These are phyloP conservation scores for Scomber colias DNA, from an alignment of 2,113 vertebrate genomes.

Conservation along the genomic window DNA sequence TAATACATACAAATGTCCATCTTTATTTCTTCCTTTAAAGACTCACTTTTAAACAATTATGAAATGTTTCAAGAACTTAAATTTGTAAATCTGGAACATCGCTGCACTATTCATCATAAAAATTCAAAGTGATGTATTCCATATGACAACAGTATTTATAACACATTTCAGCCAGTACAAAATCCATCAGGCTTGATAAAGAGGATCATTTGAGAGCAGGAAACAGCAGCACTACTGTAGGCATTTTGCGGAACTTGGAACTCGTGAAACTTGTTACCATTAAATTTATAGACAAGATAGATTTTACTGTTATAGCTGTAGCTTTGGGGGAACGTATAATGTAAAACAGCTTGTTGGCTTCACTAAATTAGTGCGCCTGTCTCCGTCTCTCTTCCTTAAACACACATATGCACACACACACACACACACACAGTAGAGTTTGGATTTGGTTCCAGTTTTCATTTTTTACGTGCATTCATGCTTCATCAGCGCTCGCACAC, in stretches of 20 bases:
- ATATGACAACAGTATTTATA: conserved; percentile 26
- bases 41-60: background rate
- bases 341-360: conserved; percentile 74
- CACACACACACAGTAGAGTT: conserved; percentile 14
- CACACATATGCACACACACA: conserved; percentile 20
- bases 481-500: conserved; percentile 63
- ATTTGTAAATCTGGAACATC: background rate
- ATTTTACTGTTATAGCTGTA: conserved; percentile 58
- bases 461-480: conserved; percentile 50
- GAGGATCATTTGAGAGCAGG: conserved; percentile 36
- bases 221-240: conserved; percentile 34
- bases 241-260: conserved; percentile 53
- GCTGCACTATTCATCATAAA: conserved; percentile 20
- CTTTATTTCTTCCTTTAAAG: conserved; percentile 4
- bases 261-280: conserved; percentile 59
- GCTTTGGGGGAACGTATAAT: conserved; percentile 66
- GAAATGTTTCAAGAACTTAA: conserved; percentile 6
- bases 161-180: conserved; percentile 27
- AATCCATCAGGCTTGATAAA: conserved; percentile 48
- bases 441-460: conserved; percentile 52
- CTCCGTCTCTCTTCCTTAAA: conserved; percentile 44
- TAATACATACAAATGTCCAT: conserved; percentile 1
- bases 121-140: conserved; percentile 18
- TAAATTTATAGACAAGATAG: conserved; percentile 70
- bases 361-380: conserved; percentile 60